Evolutionary conservation across 2,113 vertebrate species (phyloP), one percentile per base, ranked within the genome.

Genomic region (Acinonyx jubatus): DNA sequence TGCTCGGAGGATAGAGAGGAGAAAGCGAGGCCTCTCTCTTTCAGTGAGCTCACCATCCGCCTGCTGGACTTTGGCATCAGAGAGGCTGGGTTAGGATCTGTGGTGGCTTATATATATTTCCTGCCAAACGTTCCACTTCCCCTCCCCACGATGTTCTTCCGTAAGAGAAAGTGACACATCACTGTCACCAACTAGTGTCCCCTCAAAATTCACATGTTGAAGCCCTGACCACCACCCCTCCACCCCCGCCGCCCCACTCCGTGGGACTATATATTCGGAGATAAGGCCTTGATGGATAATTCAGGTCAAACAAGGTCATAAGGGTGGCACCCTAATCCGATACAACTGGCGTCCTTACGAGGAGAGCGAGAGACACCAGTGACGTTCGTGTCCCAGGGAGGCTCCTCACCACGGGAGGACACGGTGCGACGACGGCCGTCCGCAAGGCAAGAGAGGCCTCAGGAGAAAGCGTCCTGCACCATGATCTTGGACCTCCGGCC

Each of bases 391-490:
- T 3, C 27, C 55, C 55, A 1, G 55, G 16, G 55, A 55, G 15
- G 5, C 55, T 55, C 18, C 15, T 19, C 55, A 55, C 57, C 45
- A 10, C 0, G 8, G 48, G 57, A 85, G 25, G 19, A 52, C 91
- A 25, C 6, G 2, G 65, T 3, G 18, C 41, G 19, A 41, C n/a
- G 7, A 10, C 0, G 18, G 19, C 45, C 1, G 0, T 38, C 25
- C 5, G 68, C n/a, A 8, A 66, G n/a, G n/a, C 45, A 86, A 25
- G n/a, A 27, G 82, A 78, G 27, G 73, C 71, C 6, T 68, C 63
- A 23, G 63, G 63, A 91, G 63, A 55, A 91, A 33, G n/a, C 45
- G 0, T 9, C 4, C 5, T 0, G 0, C 45, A 52, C 7, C 8
- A 41, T 36, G 38, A 55, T 33, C n/a, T 14, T 66, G 71, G 21